Evolutionary conservation across 2,888 invertebrate genomes (phyloP), one percentile per base, ranked within the genome.

Genomic region (Azorinus chamasolen): DNA sequence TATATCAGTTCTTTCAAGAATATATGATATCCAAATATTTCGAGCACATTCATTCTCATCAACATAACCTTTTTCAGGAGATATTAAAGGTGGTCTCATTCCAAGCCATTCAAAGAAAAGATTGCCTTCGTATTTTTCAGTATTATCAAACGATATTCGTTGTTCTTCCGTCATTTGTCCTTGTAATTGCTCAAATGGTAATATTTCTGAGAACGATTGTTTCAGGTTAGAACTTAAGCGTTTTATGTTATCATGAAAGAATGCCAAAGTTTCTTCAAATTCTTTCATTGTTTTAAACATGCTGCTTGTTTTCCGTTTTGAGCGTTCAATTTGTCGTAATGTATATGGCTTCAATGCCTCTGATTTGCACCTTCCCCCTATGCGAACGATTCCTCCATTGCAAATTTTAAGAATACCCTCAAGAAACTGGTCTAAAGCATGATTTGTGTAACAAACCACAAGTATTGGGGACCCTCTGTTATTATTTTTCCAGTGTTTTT

Each of bases 381-480:
- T 88, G 18, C 92, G 69, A 18, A 91, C 83, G 32, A 92, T 83
- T 1, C 84, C 85, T 2, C 79, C 76, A 27, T 72, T 54, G 39
- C 68, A 78, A 69, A 89, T 90, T 0, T 72, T 53, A 0, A 59
- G 18, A 24, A 92, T 86, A 18, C 90, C 91, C 69, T 91, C 90
- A 20, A 92, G 72, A 73, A 92, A 92, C 83, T 92, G 91, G 75
- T 92, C 92, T 5, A 92, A 79, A 1, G 92, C 92, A 79, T 92
- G 92, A 66, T 92, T 92, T 46, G 92, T 92, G 82, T 89, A 92
- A 64, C 91, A 91, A 22, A 92, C 89, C 45, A 92, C 81, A 27
- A 92, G 66, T 48, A 92, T 89, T 5, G 91, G 92, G 41, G 87
- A 89, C 94, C 94, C 94, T 3, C 63, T 14, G 59, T 61, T 58